A percentile compares a stretch with the other conserved stretches of the same genome.
Evolutionary conservation across 1,140 invertebrate species (phyloP).

Genomic region (Drosophila simulans): DNA sequence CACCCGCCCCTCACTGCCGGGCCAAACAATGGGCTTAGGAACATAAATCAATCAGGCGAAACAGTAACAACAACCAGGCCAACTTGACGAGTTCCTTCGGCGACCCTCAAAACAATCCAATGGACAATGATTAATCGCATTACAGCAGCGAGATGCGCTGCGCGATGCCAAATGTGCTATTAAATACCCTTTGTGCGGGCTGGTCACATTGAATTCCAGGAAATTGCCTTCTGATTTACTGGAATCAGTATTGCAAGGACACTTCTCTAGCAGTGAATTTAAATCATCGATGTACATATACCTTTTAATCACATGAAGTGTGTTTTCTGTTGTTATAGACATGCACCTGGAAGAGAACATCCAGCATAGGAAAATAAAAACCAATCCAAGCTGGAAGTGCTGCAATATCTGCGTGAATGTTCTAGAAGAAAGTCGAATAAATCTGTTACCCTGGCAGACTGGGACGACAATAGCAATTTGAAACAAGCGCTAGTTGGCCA

Average conservation of each 20-base stretch:
- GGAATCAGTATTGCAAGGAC: no score
- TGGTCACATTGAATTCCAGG: slow-evolving; percentile 1
- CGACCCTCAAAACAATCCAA: slow-evolving; percentile 55
- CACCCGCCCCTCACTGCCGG: not conserved
- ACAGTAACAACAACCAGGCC: slow-evolving; percentile 49
- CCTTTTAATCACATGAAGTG: no score
- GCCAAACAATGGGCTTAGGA: slow-evolving; percentile 66
- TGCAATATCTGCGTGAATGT: no score
- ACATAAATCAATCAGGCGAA: slow-evolving; percentile 79
- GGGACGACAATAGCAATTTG: not conserved
- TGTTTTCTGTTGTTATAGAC: no score
- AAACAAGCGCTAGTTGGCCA: not conserved
- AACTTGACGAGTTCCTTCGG: slow-evolving; percentile 73
- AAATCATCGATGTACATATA: no score
- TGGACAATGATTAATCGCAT: slow-evolving; percentile 74
- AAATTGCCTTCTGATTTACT: slow-evolving; percentile 1
- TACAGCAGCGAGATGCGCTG: slow-evolving; percentile 23
- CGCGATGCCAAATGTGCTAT: slow-evolving; percentile 41
- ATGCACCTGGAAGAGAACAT: no score
- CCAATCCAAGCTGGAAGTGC: no score
- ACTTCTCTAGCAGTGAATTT: no score
- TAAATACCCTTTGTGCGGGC: slow-evolving; percentile 54
- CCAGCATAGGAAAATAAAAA: no score
- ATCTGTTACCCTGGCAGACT: not conserved
- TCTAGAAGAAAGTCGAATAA: not conserved